Percentiles rank a stretch among this genome's conserved stretches.
These are phyloP conservation scores for Trachemys scripta DNA, from an alignment of 2,113 vertebrate genomes.

Conservation along the genomic window DNA sequence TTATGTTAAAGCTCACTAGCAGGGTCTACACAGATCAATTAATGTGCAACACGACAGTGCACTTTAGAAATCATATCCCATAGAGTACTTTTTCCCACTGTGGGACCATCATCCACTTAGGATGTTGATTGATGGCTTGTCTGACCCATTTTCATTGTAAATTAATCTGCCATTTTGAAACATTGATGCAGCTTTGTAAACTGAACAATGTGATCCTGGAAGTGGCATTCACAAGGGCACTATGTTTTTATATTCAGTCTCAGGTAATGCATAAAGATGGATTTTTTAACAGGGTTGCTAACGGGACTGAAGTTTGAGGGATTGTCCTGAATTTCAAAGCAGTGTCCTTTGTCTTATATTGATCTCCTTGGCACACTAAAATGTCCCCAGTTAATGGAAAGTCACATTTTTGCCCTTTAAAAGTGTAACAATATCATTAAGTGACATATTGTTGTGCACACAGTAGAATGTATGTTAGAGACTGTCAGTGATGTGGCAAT, in stretches of 20 bases:
- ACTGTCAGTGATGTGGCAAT: background rate
- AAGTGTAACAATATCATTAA: background rate
- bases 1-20: background rate
- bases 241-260: background rate
- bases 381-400: background rate
- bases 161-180: background rate
- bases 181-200: background rate
- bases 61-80: background rate
- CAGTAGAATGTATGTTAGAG: background rate
- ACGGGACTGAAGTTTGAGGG: background rate
- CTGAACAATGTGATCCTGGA: background rate
- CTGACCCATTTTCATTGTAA: background rate
- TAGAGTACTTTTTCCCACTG: background rate
- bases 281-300: background rate
- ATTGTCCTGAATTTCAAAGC: background rate
- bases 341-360: background rate
- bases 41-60: background rate
- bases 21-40: background rate
- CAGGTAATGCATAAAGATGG: background rate
- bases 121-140: background rate
- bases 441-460: background rate
- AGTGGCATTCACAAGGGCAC: background rate
- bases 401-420: background rate
- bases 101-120: background rate
- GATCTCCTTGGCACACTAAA: background rate